Evolutionary conservation across 1,140 invertebrate species (phyloP), one percentile per base, ranked within the genome.

Genomic region (Cotesia chilonis): DNA sequence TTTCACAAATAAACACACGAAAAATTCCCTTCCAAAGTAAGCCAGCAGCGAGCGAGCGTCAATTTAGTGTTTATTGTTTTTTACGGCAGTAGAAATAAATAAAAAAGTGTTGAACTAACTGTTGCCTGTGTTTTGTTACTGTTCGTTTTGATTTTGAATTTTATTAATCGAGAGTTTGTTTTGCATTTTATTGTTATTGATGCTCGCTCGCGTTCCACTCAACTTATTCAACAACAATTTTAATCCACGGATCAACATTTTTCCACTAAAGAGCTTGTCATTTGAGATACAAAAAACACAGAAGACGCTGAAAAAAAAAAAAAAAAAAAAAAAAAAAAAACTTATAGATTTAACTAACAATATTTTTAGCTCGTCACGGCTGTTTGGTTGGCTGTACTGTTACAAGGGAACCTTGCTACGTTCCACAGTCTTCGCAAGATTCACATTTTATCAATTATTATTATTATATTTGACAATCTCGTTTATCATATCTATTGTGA

Each of bases 341-440:
- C 3, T 59, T 37, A 60, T 47, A 47, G 20, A 28, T 10, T 12
- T 3, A 66, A 72, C 70, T 72, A 72, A 67, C 70, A 66, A 77
- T 74, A 75, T 86, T 83, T 86, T 85, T 87, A 87, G 86, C 85
- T 87, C 84, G 81, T 84, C 84, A 87, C 84, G 83, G 86, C 85
- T 86, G 83, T 87, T 84, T 87, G 83, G 83, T 87, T 87, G 84
- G 84, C 86, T 87, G 86, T 85, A 87, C 84, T 87, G 86, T 87
- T 86, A 87, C 83, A 87, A 87, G 84, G 85, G 86, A 87, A 87
- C 85, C 86, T 86, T 87, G 83, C 80, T 87, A 87, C 85, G 84
- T 87, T 87, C 86, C 86, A 78, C 85, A 87, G 84, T 87, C 84
- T 84, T 85, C 86, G 81, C 84, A 85, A 86, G 83, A 82, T 81